These are phyloP conservation scores for Acrobasis consociella DNA, from an alignment of 2,888 invertebrate species.

Conservation along the genomic window DNA sequence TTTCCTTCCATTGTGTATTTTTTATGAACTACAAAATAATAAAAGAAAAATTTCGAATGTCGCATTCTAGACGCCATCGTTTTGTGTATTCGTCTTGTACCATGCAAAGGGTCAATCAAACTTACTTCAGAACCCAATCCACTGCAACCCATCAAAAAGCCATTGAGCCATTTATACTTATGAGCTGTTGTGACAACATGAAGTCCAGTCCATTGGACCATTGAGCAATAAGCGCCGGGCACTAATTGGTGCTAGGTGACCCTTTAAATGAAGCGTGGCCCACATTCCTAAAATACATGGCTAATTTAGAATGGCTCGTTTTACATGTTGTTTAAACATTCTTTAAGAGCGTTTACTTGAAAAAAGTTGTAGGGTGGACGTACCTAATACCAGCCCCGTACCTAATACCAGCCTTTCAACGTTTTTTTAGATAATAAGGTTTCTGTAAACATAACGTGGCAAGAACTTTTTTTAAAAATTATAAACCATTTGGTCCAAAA, in stretches of 20 bases:
- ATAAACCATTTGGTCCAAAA: too few relatives aligned
- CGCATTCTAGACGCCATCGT: too few relatives aligned
- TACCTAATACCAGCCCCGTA: too few relatives aligned
- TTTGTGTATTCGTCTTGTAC: neutral
- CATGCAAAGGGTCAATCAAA: neutral
- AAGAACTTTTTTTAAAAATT: too few relatives aligned
- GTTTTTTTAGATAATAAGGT: too few relatives aligned
- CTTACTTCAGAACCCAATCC: neutral
- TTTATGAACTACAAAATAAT: too few relatives aligned
- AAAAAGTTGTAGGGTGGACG: too few relatives aligned
- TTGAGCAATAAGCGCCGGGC: constrained; percentile 1
- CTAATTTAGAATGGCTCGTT: constrained; percentile 17
- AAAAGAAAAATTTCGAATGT: too few relatives aligned
- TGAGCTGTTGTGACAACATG: constrained; percentile 12
- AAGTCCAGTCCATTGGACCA: constrained; percentile 1
- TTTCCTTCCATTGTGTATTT: too few relatives aligned
- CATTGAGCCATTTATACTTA: constrained; percentile 11
- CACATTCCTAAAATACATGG: neutral
- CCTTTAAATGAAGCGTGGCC: constrained; percentile 10
- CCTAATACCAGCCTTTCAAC: too few relatives aligned
- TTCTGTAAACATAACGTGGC: too few relatives aligned
- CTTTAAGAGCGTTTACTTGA: neutral
- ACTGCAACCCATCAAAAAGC: constrained; percentile 7
- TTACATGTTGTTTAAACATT: neutral
- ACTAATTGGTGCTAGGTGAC: constrained; percentile 17